These are phyloP conservation scores for Cordilura impudica DNA, from an alignment of 2,888 invertebrate species.

Conservation along the genomic window DNA sequence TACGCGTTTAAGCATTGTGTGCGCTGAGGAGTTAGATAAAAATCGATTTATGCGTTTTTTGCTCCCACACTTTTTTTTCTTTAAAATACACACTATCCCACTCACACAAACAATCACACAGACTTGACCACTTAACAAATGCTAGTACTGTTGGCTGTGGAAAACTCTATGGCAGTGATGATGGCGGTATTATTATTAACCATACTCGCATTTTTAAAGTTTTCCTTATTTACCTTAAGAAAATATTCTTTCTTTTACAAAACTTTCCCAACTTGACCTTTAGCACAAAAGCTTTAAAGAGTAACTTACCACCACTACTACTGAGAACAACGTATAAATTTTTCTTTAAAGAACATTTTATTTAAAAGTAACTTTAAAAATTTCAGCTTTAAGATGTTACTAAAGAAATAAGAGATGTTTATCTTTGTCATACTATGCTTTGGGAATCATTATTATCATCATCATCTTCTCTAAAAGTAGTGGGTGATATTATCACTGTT, in stretches of 20 bases:
- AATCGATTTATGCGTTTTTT: slow-evolving; percentile 73
- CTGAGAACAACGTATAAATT: neutral
- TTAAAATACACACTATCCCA: slow-evolving; percentile 6
- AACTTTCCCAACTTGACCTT: slow-evolving; percentile 6
- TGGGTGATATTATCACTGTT: slow-evolving; percentile 68
- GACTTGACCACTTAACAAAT: slow-evolving; percentile 29
- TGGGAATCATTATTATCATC: slow-evolving; percentile 68
- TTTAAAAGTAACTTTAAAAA: neutral
- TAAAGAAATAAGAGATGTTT: slow-evolving; percentile 65
- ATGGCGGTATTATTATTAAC: neutral
- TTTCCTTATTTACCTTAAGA: neutral
- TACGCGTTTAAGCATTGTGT: slow-evolving; percentile 41
- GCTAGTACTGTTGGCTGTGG: neutral
- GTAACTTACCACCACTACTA: neutral
- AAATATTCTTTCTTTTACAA: neutral
- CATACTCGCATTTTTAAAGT: neutral
- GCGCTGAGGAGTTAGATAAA: slow-evolving; percentile 67
- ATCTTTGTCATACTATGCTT: slow-evolving; percentile 74
- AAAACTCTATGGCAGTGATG: neutral
- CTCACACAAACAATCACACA: neutral
- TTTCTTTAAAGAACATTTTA: neutral
- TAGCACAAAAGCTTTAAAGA: neutral
- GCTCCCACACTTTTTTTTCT: slow-evolving; percentile 62
- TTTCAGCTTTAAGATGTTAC: slow-evolving; percentile 4
- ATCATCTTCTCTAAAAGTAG: slow-evolving; percentile 10